phyloP scores from a whole-genome alignment of 92 coral and sea anemone species.

The Ricordea florida region DNA sequence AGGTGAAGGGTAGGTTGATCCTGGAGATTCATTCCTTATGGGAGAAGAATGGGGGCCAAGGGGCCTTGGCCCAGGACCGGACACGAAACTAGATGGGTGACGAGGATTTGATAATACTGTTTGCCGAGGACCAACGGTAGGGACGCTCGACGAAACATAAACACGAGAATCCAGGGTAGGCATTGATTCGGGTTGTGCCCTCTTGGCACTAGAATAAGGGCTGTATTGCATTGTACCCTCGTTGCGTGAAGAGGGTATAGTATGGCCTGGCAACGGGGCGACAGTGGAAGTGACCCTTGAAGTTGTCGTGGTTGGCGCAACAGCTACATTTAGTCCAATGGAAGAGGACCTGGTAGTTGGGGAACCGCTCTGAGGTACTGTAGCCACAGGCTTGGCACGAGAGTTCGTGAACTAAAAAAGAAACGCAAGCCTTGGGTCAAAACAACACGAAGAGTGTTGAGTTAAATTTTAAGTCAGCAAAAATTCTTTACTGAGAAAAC shows the following conservation, averaged over 20 bases:
- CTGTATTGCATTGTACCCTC: neutral
- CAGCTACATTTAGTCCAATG: constrained; percentile 13
- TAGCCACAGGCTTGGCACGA: constrained; percentile 11
- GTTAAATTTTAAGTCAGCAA: too few relatives aligned
- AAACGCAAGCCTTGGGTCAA: neutral
- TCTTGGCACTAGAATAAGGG: neutral
- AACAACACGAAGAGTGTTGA: too few relatives aligned
- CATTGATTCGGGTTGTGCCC: constrained; percentile 18
- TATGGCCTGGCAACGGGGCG: constrained; percentile 71
- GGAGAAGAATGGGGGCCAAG: neutral
- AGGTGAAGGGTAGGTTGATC: neutral
- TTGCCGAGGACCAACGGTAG: constrained; percentile 6
- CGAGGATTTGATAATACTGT: neutral
- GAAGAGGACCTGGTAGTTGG: constrained; percentile 18
- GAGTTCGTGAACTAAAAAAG: neutral
- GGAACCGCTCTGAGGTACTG: neutral
- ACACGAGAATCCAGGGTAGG: constrained; percentile 24
- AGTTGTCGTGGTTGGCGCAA: constrained; percentile 36
- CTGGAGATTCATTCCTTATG: neutral
- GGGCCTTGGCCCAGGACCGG: constrained; percentile 6
- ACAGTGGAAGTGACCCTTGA: constrained; percentile 65
- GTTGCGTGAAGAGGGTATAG: constrained; percentile 31
- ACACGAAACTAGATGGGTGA: constrained; percentile 5
- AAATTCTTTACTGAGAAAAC: too few relatives aligned
- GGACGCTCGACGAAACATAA: neutral